Base-by-base conservation (phyloP, 2,113 vertebrate species). In the Peromyscus californicus region DNA sequence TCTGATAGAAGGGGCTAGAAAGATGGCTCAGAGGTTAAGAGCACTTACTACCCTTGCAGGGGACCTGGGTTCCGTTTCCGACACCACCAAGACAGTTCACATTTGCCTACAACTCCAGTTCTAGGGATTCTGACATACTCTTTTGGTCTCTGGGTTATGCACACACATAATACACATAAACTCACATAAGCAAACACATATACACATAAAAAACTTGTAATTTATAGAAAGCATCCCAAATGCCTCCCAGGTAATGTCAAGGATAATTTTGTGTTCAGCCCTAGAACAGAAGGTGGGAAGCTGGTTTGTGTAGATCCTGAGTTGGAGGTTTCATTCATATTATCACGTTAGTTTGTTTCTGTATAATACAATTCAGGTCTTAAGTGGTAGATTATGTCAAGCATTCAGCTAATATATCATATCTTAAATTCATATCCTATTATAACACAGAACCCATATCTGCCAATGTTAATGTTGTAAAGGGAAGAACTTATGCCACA, bases 351-450 rank as follows among this genome's bases (percentile, higher is more conserved):
- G 45, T 76, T 96, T 85, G 88, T 45, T 91, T 96, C 54, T 79
- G 51, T 57, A 94, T 75, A 91, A 74, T 79, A 78, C 74, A 87
- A 95, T 74, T 93, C 51, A 93, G 42, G 19, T 82, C 45, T 69
- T 57, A 90, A 48, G 21, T 45, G 70, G 67, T 39, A 12, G 29
- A 45, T 13, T 90, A 2, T 76, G 24, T 78, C 19, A 16, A 86
- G n/a, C n/a, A 83, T 89, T 93, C 76, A 91, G 90, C 26, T 42
- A 90, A 74, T 31, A 76, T 3, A 61, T 91, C 10, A 4, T 63
- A 54, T 89, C 72, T 89, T 90, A 75, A 70, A 70, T 76, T 89
- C 42, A 69, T 36, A 51, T 22, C 45, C 33, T 61, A 74, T 67
- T 83, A 89, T 75, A 94, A 79, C n/a, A 89, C 1, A n/a, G 70